Percentiles rank a stretch among this genome's conserved stretches.
Conservation (phyloP, 2,888 invertebrate species). For the Hypolimnas misippus region DNA sequence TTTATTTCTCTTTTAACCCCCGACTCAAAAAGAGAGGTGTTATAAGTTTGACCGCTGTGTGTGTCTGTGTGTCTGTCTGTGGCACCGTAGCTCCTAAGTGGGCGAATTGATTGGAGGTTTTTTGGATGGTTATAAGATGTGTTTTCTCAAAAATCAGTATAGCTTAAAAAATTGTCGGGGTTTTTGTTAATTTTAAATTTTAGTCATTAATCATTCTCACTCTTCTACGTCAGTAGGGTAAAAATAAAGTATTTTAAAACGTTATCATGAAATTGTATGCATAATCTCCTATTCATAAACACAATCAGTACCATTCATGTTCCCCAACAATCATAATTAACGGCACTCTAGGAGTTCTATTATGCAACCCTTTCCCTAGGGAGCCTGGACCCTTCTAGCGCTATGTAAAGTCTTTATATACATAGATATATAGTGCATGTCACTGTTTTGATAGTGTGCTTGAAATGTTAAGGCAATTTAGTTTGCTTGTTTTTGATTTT, state of each 20-base stretch:
- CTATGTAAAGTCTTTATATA: not conserved
- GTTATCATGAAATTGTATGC: not conserved
- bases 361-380: constrained; percentile 51
- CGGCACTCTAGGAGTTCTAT: constrained; percentile 40
- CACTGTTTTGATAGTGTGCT: constrained; percentile 2
- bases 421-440: not conserved
- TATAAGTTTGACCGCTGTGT: too few relatives aligned
- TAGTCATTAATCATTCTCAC: too few relatives aligned
- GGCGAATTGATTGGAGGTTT: too few relatives aligned
- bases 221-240: too few relatives aligned
- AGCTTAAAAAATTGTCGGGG: too few relatives aligned
- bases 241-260: not conserved
- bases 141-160: too few relatives aligned
- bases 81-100: too few relatives aligned
- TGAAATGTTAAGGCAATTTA: constrained; percentile 3
- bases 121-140: too few relatives aligned
- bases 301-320: constrained; percentile 18
- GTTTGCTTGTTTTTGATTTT: not conserved
- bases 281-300: not conserved
- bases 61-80: too few relatives aligned
- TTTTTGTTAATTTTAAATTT: too few relatives aligned
- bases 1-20: too few relatives aligned
- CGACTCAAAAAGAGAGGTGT: too few relatives aligned
- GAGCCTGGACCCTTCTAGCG: constrained; percentile 44
- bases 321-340: constrained; percentile 20